These are phyloP conservation scores for Sylvia atricapilla DNA, from an alignment of 2,113 vertebrate genomes.

Conservation along the genomic window DNA sequence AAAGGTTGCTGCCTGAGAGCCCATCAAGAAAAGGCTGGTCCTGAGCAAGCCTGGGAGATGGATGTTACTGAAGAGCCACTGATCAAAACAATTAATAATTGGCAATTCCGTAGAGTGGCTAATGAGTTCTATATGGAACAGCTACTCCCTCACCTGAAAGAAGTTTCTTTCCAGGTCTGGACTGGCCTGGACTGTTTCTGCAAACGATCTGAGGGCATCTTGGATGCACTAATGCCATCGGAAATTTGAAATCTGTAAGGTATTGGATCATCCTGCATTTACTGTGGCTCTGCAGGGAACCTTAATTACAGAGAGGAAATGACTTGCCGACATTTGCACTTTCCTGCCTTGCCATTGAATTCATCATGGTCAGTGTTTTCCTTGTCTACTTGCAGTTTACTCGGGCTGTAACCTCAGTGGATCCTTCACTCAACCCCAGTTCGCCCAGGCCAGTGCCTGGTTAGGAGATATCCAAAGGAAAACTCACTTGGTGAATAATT, in stretches of 20 bases:
- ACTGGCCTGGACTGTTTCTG: background rate
- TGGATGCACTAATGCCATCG: slow-evolving; percentile 37
- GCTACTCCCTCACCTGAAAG: background rate
- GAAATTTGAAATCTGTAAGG: slow-evolving; percentile 52
- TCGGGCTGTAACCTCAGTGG: background rate
- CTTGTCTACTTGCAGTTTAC: background rate
- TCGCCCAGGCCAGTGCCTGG: background rate
- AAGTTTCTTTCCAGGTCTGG: background rate
- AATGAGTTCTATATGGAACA: background rate
- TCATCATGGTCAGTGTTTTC: slow-evolving; percentile 21
- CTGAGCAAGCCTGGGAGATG: background rate
- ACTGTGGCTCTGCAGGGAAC: slow-evolving; percentile 38
- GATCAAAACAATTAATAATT: slow-evolving; percentile 19
- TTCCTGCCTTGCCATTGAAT: slow-evolving; percentile 30
- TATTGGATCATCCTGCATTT: slow-evolving; percentile 48
- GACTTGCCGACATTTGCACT: slow-evolving; percentile 41
- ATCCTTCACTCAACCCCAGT: background rate
- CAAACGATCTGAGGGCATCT: slow-evolving; percentile 6
- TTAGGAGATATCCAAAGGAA: background rate
- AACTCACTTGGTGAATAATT: background rate
- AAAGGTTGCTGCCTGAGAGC: background rate
- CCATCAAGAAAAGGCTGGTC: background rate
- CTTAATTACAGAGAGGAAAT: slow-evolving; percentile 64
- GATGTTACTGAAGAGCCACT: background rate
- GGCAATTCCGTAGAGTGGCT: background rate